Evolutionary conservation across 2,113 vertebrate genomes (phyloP).

Genomic region (Pseudorasbora parva): DNA sequence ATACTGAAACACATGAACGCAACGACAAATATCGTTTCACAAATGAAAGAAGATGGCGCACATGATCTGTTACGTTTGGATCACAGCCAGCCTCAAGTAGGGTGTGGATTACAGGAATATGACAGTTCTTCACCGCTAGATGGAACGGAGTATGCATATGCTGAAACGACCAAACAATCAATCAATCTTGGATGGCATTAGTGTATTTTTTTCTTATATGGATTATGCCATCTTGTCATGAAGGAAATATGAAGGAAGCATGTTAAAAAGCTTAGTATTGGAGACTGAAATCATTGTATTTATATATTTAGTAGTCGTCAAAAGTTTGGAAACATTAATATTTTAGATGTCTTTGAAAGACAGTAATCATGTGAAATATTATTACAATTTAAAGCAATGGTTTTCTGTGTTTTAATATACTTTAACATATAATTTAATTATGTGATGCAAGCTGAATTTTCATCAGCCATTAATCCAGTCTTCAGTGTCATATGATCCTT

Average conservation of each 20-base stretch:
- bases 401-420: too few species aligned
- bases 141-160: conserved; percentile 82
- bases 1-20: neutral
- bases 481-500: too few species aligned
- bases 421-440: too few species aligned
- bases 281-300: too few species aligned
- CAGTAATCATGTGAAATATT: too few species aligned
- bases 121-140: conserved; percentile 82
- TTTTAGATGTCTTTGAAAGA: too few species aligned
- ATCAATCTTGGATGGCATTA: neutral
- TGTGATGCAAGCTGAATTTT: too few species aligned
- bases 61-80: conserved; percentile 78
- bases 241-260: neutral
- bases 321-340: too few species aligned
- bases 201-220: neutral
- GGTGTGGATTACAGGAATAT: conserved; percentile 75
- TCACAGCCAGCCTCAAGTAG: conserved; percentile 80
- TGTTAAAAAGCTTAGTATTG: neutral
- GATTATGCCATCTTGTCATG: neutral
- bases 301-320: too few species aligned
- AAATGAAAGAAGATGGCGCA: conserved; percentile 64
- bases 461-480: too few species aligned
- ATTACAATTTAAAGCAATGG: too few species aligned
- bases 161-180: conserved; percentile 69
- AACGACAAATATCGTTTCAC: neutral